Conservation (phyloP, 2,797 vertebrate species). For the Xiphorhynchus erythropygius region DNA sequence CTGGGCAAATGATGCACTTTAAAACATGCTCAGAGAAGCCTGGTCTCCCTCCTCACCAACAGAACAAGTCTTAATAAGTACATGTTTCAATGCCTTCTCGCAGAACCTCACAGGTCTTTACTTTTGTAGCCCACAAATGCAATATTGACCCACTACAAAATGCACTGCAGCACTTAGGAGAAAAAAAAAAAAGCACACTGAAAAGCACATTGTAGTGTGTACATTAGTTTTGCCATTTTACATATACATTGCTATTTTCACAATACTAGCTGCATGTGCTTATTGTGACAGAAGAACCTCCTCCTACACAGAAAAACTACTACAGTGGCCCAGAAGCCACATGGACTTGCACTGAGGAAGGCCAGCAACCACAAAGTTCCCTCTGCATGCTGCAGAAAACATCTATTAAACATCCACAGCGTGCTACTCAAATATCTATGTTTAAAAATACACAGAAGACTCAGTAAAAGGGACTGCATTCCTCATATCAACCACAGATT, state of each 20-base stretch:
- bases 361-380: background rate
- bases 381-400: background rate
- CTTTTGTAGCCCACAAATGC: background rate
- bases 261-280: background rate
- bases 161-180: background rate
- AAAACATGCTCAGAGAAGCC: background rate
- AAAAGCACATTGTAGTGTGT: background rate
- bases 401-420: background rate
- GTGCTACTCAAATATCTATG: background rate
- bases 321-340: background rate
- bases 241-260: background rate
- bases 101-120: background rate
- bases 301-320: background rate
- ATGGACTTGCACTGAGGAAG: background rate
- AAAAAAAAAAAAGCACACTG: background rate
- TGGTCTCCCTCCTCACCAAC: background rate
- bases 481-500: background rate
- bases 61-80: background rate
- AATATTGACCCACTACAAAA: background rate
- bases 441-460: background rate
- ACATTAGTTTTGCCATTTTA: background rate
- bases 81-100: background rate
- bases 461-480: background rate
- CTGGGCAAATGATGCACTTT: background rate
- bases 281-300: background rate